Evolutionary conservation across 2,113 vertebrate genomes (phyloP).

Genomic region (Notiomystis cincta): DNA sequence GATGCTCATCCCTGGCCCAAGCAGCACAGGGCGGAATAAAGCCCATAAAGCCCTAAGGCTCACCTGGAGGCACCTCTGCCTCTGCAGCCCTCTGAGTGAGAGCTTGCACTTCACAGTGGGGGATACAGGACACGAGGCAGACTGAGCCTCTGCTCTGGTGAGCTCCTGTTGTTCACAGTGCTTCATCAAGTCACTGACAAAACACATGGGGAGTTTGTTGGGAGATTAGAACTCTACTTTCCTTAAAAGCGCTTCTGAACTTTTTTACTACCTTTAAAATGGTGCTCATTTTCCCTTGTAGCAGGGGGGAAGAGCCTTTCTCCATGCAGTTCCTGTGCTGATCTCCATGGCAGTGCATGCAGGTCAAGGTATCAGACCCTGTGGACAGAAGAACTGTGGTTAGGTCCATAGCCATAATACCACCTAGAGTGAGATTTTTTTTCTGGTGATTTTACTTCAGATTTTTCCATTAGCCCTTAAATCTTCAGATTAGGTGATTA

Average conservation of each 20-base stretch:
- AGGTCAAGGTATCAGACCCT: neutral
- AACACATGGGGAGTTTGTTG: fast-evolving
- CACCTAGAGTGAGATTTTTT: neutral
- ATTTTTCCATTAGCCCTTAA: neutral
- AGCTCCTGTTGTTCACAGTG: neutral
- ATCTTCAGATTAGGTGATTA: neutral
- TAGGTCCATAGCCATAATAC: neutral
- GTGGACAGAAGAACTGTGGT: neutral
- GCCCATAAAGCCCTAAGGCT: neutral
- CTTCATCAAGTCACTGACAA: neutral
- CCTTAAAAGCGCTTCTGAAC: fast-evolving
- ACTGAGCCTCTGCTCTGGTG: fast-evolving
- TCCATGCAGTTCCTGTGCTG: neutral
- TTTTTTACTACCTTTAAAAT: neutral
- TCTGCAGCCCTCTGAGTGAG: neutral
- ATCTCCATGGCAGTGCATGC: neutral
- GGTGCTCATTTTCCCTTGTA: neutral
- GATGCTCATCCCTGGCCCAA: no score
- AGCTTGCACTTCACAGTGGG: neutral
- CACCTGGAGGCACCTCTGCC: neutral
- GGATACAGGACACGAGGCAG: neutral
- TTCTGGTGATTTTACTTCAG: neutral
- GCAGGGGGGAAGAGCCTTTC: neutral
- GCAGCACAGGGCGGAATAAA: fast-evolving
- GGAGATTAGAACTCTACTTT: neutral